Evolutionary conservation across 35 echinoderm and acorn worm species (phyloP).

Genomic region (Antedon bifida): DNA sequence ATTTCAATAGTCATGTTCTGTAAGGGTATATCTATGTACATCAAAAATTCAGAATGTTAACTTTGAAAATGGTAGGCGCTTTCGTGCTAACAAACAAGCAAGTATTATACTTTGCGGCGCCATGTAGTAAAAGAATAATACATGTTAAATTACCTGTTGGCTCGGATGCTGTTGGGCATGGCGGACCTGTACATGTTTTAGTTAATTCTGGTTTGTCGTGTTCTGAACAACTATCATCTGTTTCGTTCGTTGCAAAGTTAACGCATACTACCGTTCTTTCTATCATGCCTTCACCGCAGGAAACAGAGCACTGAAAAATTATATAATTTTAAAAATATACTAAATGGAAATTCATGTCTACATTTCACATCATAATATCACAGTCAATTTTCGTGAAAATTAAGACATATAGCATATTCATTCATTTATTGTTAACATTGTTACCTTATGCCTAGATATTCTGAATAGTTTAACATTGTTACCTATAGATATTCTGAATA

Average conservation of each 20-base stretch:
- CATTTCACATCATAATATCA: no score
- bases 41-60: no score
- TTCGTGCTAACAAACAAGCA: no score
- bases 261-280: conserved; percentile 22
- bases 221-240: conserved; percentile 11
- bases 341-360: not conserved
- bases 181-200: conserved; percentile 3
- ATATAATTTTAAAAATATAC: not conserved
- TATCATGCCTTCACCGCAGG: conserved; percentile 33
- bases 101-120: no score
- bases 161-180: not conserved
- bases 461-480: no score
- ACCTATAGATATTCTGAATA: no score
- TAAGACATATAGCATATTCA: not conserved
- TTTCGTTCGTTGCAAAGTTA: not conserved
- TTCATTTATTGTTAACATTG: not conserved
- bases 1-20: no score
- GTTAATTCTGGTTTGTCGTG: conserved; percentile 6
- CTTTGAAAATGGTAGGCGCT: no score
- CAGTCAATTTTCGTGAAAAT: not conserved
- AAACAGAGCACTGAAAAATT: conserved; percentile 21
- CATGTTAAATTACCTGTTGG: not conserved
- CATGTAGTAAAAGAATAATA: not conserved
- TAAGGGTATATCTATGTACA: no score
- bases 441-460: no score